Evolutionary conservation across 2,797 vertebrate genomes (phyloP).

Genomic region (Furcifer pardalis): DNA sequence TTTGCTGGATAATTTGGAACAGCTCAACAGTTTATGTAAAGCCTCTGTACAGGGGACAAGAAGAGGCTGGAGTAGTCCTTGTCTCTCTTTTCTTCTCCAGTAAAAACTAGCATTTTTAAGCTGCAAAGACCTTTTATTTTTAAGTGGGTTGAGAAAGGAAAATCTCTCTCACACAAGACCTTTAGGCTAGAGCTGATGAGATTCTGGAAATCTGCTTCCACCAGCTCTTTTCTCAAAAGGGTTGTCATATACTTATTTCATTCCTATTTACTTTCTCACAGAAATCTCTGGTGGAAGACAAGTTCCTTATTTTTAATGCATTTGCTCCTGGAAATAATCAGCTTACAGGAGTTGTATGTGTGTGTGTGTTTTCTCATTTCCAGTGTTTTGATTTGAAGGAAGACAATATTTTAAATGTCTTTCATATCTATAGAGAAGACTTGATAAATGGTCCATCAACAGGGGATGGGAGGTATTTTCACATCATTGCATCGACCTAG

Average conservation of each 20-base stretch:
- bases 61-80: neutral
- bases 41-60: neutral
- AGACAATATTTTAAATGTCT: neutral
- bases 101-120: neutral
- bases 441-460: neutral
- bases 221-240: neutral
- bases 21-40: neutral
- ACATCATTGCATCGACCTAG: too few relatives aligned
- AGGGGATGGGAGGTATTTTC: neutral
- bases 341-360: neutral
- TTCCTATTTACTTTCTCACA: neutral
- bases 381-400: neutral
- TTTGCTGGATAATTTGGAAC: neutral
- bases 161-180: neutral
- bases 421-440: neutral
- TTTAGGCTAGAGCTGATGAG: conserved; percentile 9
- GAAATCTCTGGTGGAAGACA: neutral
- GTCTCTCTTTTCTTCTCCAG: neutral
- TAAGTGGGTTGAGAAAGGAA: conserved; percentile 9
- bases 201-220: conserved; percentile 10
- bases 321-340: neutral
- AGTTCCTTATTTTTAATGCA: neutral
- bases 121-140: neutral
- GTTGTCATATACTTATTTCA: neutral
- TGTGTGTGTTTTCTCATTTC: neutral